Evolutionary conservation across 2,797 vertebrate genomes (phyloP).

Genomic region (Acridotheres tristis): DNA sequence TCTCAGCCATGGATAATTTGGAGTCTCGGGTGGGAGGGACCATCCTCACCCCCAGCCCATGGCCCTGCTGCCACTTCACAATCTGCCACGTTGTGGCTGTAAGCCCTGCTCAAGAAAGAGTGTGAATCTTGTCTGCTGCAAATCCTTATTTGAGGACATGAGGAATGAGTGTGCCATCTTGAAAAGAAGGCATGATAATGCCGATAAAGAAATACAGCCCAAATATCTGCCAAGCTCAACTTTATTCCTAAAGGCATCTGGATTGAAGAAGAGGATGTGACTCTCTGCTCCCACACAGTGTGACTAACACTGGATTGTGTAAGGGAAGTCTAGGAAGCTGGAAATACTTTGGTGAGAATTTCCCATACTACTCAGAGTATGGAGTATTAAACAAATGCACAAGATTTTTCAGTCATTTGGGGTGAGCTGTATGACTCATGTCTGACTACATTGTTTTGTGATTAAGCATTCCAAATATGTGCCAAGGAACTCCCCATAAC

Average conservation of each 20-base stretch:
- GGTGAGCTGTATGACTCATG: not conserved
- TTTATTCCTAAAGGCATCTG: not conserved
- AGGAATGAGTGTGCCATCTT: not conserved
- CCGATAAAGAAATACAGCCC: not conserved
- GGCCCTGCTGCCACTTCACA: not conserved
- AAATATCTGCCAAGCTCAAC: not conserved
- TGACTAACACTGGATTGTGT: not conserved
- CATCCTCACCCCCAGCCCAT: not conserved
- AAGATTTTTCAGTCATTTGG: not conserved
- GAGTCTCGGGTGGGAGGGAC: rapidly evolving
- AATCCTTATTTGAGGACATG: not conserved
- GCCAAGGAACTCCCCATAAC: not conserved
- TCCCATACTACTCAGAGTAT: conserved; percentile 28
- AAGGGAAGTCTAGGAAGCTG: not conserved
- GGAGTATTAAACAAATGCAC: not conserved
- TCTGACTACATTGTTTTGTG: not conserved
- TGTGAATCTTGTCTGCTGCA: not conserved
- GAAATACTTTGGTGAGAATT: not conserved
- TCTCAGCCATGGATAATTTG: not conserved
- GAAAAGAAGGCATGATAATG: not conserved
- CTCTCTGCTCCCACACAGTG: not conserved
- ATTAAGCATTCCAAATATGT: not conserved
- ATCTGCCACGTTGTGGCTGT: not conserved
- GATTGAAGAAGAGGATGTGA: not conserved
- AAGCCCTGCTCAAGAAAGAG: not conserved